Evolutionary conservation across 2,113 vertebrate species (phyloP), one percentile per base, ranked within the genome.

Genomic region (Halcyon malimbica): DNA sequence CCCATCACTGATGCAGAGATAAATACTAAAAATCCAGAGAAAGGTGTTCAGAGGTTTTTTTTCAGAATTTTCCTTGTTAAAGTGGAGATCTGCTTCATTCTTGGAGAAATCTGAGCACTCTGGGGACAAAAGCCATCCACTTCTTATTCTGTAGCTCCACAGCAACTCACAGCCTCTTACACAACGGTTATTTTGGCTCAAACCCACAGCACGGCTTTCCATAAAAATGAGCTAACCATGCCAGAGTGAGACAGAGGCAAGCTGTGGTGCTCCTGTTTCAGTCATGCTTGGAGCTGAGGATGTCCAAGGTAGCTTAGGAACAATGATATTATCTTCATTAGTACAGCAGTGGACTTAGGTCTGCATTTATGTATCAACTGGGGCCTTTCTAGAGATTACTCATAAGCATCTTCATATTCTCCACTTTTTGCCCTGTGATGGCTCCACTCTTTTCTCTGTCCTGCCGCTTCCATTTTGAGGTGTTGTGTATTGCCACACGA

Each of bases 401-500:
- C 26, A n/a, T 8, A 68, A 57, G 15, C 51, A 98, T 96, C 97
- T 98, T 96, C 97, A 97, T 97, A 75, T 98, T 98, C 28, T 97
- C 97, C 48, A 97, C 96, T 98, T 92, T 98, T 98, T 12, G 83
- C 21, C 78, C 96, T n/a, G 93, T 93, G 11, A 98, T 97, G 41
- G 95, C 69, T 68, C 97, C 97, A 15, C 96, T 96, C 35, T 88
- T 95, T 77, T 97, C 96, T 54, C 97, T 95, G 80, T 98, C 95
- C 41, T 97, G 98, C 21, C 98, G 94, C 60, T 97, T 98, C 98
- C 41, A 97, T 97, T 91, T 97, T 94, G 14, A 97, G n/a, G 94
- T 97, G 15, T 95, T 97, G 68, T 97, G 77, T 23, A 94, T 89
- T 20, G 98, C 83, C 97, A 98, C 96, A 75, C 88, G 26, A 29